Conservation (phyloP, 53 echinoderm and acorn worm genomes). For the Pentamera pediparva region DNA sequence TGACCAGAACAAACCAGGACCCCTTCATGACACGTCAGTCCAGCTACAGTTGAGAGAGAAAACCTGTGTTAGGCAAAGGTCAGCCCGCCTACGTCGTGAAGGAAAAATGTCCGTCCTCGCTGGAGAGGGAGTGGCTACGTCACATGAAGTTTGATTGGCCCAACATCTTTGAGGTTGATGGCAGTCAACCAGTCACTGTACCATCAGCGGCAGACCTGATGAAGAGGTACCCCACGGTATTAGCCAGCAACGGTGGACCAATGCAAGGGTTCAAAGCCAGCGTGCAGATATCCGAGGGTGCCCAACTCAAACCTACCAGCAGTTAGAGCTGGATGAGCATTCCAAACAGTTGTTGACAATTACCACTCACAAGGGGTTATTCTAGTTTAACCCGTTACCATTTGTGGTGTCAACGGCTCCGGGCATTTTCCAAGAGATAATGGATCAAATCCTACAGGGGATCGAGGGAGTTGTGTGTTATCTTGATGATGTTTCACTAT, state of each 20-base stretch:
- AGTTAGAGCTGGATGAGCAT: constrained; percentile 19
- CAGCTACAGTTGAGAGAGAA: constrained; percentile 17
- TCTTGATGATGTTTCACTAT: background rate
- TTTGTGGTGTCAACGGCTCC: background rate
- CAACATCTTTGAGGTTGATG: constrained; percentile 2
- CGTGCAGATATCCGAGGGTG: constrained; percentile 19
- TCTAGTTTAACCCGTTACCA: background rate
- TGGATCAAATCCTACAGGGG: background rate
- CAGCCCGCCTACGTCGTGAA: background rate
- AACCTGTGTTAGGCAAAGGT: constrained; percentile 12
- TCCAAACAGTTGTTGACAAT: background rate
- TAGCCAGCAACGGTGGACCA: constrained; percentile 25
- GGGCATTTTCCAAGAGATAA: background rate
- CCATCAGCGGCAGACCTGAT: background rate
- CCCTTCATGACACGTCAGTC: constrained; percentile 19
- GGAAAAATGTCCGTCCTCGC: constrained; percentile 1
- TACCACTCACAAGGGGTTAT: background rate
- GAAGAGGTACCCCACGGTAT: constrained; percentile 8
- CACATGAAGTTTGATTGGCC: constrained; percentile 36
- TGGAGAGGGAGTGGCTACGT: constrained; percentile 3
- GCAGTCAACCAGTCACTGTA: background rate
- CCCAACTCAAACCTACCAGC: constrained; percentile 33
- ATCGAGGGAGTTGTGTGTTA: background rate
- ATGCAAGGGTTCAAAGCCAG: constrained; percentile 33
- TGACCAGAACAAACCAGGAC: background rate